Base-by-base conservation (phyloP, 1,140 invertebrate species). In the Calycopis cecrops region DNA sequence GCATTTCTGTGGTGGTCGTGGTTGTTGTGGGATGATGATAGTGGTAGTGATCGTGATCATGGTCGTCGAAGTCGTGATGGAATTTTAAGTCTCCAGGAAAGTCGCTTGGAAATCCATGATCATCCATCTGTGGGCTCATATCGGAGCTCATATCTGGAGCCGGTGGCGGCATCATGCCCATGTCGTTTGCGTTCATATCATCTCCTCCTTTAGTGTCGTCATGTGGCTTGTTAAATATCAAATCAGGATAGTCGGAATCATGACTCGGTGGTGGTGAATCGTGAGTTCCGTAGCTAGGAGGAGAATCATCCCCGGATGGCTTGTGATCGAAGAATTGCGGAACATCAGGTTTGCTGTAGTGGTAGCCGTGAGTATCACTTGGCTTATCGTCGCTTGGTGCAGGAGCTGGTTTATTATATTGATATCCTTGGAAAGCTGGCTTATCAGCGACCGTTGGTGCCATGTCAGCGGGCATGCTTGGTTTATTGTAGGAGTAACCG, bases 1-100 rank as follows among this genome's bases (percentile, higher is more conserved):
- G 89, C 50, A 90, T 89, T 72, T 92, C 91, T 28, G 89, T 90
- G 28, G 90, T 90, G 48, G 92, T 90, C 18, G 89, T 88, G 8
- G 90, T 87, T 12, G 6, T 87, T 67, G 78, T 67, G 44, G 79
- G 63, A 63, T 89, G 86, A 63, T 89, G 86, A 57, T 88, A 73
- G 51, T 86, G 63, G 56, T 74, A 58, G 12, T 69, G 62, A 42
- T 69, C 60, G 12, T 73, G 65, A 40, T 90, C 82, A 53, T 91
- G 86, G 40, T 84, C 75, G 35, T 89, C 79, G 10, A 79, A 79
- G 47, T 88, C 78, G 58, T 87, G 82, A 53, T 88, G 78, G 62
- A 86, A 86, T 60, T 88, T 87, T 21, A 89, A 87, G 51, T 88
- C 71, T 44, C 83, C 78, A 0, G 84, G 85, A 65, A 88, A 86